These are phyloP conservation scores for Clivina fossor DNA, from an alignment of 2,888 invertebrate species.

Conservation along the genomic window DNA sequence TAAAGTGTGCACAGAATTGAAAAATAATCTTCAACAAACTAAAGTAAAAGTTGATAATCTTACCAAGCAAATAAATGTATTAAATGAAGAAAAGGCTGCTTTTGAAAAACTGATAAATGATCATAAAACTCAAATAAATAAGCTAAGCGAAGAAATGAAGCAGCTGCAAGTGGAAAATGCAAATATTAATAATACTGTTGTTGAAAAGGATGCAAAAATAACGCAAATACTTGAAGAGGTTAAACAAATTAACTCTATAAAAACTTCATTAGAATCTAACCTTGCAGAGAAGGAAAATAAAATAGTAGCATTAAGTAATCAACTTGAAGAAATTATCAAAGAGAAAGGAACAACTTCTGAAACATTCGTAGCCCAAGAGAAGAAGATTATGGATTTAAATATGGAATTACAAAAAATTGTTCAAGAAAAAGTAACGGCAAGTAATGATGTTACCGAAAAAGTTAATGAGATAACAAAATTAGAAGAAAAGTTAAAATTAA, in stretches of 20 bases:
- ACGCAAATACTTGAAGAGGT: constrained; percentile 8
- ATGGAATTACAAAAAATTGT: constrained; percentile 28
- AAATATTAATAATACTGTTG: constrained; percentile 15
- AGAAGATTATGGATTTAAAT: constrained; percentile 29
- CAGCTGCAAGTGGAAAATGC: constrained; percentile 38
- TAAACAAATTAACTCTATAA: constrained; percentile 15
- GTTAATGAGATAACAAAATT: constrained; percentile 29
- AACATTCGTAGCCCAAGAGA: constrained; percentile 34
- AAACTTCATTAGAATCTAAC: constrained; percentile 22
- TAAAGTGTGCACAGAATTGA: constrained; percentile 28
- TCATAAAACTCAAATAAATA: constrained; percentile 49
- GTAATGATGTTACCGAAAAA: constrained; percentile 19
- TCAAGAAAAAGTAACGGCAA: constrained; percentile 26
- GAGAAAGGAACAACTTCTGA: constrained; percentile 42
- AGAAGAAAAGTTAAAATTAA: constrained; percentile 27
- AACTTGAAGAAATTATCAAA: constrained; percentile 38
- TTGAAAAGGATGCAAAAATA: constrained; percentile 13
- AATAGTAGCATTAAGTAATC: constrained; percentile 38
- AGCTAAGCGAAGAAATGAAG: constrained; percentile 49
- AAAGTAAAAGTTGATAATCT: constrained; percentile 55
- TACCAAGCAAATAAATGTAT: constrained; percentile 53
- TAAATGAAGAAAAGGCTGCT: constrained; percentile 49
- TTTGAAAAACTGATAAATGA: constrained; percentile 53
- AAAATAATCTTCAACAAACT: constrained; percentile 33
- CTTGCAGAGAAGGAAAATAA: constrained; percentile 36